phyloP scores from a whole-genome alignment of 2,888 invertebrate genomes.

The Blastobasis adustella region DNA sequence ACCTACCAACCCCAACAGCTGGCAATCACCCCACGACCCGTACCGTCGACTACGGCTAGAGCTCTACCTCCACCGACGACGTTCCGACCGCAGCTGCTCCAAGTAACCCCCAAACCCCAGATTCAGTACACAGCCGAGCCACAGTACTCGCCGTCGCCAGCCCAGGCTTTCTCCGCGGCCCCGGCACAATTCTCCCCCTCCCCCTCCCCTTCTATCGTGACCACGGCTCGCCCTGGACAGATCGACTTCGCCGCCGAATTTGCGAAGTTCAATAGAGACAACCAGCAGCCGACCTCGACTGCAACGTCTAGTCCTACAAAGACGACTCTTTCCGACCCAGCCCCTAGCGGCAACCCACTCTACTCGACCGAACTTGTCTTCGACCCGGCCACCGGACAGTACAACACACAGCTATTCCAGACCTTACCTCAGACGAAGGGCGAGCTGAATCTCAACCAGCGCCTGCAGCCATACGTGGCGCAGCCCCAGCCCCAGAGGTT shows the following conservation, averaged over 20 bases:
- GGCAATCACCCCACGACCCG: conserved; percentile 76
- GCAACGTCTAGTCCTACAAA: conserved; percentile 48
- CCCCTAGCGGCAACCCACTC: conserved; percentile 76
- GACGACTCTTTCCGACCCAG: conserved; percentile 42
- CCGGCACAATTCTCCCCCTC: conserved; percentile 41
- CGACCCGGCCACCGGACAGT: conserved; percentile 84
- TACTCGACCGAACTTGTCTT: conserved; percentile 86
- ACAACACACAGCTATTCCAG: conserved; percentile 86
- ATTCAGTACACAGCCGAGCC: conserved; percentile 61
- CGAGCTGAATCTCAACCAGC: conserved; percentile 81
- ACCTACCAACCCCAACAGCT: conserved; percentile 68
- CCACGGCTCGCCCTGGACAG: conserved; percentile 46
- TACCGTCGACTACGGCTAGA: conserved; percentile 61
- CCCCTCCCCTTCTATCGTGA: conserved; percentile 35
- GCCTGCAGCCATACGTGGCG: conserved; percentile 83
- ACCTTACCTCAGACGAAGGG: conserved; percentile 82
- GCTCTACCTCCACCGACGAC: conserved; percentile 79
- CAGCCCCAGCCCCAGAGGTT: conserved; percentile 66
- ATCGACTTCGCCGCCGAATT: conserved; percentile 85
- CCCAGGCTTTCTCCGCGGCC: conserved; percentile 24
- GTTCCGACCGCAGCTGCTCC: conserved; percentile 77
- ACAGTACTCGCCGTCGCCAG: conserved; percentile 39
- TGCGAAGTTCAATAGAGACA: conserved; percentile 81
- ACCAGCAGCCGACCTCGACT: conserved; percentile 73
- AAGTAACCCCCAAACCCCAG: conserved; percentile 73